phyloP scores from a whole-genome alignment of 2,797 vertebrate species.

The Rhabdomys pumilio region DNA sequence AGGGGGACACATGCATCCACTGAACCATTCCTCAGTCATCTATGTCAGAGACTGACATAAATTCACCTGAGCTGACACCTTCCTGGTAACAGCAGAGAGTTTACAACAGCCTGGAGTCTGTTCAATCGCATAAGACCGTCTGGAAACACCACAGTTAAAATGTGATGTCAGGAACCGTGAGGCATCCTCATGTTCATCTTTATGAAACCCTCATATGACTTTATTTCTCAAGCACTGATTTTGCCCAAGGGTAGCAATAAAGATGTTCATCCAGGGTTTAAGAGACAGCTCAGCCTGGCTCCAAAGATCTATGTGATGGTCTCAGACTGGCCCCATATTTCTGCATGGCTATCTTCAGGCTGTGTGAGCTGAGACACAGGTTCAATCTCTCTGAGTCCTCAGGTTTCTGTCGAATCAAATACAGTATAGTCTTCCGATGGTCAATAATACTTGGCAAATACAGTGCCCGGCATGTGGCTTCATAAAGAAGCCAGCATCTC shows the following conservation, averaged over 20 bases:
- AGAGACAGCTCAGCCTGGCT: not conserved
- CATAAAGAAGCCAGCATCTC: not conserved
- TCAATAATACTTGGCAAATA: fast-evolving
- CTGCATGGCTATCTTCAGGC: not conserved
- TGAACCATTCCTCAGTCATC: conserved; percentile 58
- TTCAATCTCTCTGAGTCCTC: conserved; percentile 33
- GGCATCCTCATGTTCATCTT: not conserved
- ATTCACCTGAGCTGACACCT: not conserved
- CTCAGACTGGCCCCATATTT: not conserved
- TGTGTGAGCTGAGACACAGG: not conserved
- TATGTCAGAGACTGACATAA: not conserved
- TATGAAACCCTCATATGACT: not conserved
- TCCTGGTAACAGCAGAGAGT: not conserved
- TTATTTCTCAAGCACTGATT: not conserved
- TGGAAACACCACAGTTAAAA: not conserved
- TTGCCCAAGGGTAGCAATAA: not conserved
- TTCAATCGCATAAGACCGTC: not conserved
- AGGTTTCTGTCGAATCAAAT: not conserved
- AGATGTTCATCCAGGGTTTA: not conserved
- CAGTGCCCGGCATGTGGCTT: not conserved
- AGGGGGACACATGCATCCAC: conserved; percentile 38
- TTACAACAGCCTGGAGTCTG: not conserved
- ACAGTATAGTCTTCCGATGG: not conserved
- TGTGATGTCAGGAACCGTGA: not conserved
- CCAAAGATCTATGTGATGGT: not conserved